Base-by-base conservation (phyloP, 2,888 invertebrate species). In the Epirrita christyi region DNA sequence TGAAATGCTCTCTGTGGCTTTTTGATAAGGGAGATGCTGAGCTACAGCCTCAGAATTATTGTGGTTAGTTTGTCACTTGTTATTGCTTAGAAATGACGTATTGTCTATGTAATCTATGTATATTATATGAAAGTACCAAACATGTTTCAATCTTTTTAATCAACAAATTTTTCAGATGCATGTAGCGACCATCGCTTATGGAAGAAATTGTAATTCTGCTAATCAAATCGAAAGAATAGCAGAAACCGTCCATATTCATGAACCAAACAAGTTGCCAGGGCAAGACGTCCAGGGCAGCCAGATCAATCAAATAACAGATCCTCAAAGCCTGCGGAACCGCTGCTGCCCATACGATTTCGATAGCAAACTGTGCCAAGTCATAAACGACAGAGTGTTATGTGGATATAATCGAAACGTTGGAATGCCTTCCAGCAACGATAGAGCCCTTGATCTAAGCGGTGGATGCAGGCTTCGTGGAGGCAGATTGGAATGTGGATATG, bases 271-370 rank as follows among this genome's bases (percentile, higher is more conserved):
- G 27, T 7, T 14, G 9, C n/a, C 36, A 1, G 34, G 11, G 9
- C 34, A 11, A 13, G 27, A 15, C 10, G n/a, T 0, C 15, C 41
- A 0, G 3, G 40, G 32, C 29, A 41, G 14, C 38, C 38, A 41
- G 41, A 10, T 9, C 13, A 32, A 52, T 21, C 14, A 15, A 1
- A 47, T 48, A 34, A 34, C 14, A 11, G 36, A 49, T 1, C 49
- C 44, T 11, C 8, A 10, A 14, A 47, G 43, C 29, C 67, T 54
- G 10, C 67, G 71, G 42, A 83, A 68, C 5, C 71, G 68, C 5
- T 89, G 89, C 57, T 88, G 88, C 55, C 87, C 88, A 0, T 89
- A 90, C 48, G 73, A 85, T 28, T 88, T 86, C 53, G 78, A 88
- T 41, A 70, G 81, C 40, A 75, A 51, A 8, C 40, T 76, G 11